Percentiles rank a stretch among this genome's conserved stretches.
phyloP scores from a whole-genome alignment of 2,797 vertebrate genomes.

The Siniperca obscura region DNA sequence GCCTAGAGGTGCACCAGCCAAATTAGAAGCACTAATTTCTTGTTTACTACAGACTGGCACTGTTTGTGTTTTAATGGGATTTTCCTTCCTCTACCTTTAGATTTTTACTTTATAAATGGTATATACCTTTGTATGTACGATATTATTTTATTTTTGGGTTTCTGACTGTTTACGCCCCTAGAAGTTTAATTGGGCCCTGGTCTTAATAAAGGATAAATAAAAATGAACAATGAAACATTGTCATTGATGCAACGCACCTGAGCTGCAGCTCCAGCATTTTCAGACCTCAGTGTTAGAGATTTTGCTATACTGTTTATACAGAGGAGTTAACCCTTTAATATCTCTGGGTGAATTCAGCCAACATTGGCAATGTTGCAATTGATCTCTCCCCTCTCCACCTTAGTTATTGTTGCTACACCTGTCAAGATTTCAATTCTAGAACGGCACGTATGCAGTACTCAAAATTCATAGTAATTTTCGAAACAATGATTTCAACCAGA shows the following conservation, averaged over 20 bases:
- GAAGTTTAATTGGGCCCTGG: background rate
- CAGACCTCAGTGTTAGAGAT: background rate
- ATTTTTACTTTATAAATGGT: constrained; percentile 20
- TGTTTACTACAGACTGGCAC: constrained; percentile 33
- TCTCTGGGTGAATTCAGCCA: no score
- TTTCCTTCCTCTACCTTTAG: constrained; percentile 29
- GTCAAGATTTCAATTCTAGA: no score
- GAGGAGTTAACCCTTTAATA: no score
- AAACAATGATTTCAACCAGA: background rate
- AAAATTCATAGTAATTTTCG: no score
- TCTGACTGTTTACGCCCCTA: background rate
- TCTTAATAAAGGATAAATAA: background rate
- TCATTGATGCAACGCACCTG: background rate
- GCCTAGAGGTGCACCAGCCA: constrained; percentile 35
- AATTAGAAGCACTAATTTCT: constrained; percentile 38
- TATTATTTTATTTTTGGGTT: background rate
- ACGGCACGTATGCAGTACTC: no score
- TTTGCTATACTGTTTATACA: background rate
- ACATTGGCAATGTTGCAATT: no score
- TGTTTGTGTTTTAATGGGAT: constrained; percentile 26
- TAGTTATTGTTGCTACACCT: no score
- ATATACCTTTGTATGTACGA: background rate
- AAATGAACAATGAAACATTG: background rate
- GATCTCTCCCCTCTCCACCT: no score
- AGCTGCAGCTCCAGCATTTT: background rate